Percentiles rank a stretch among this genome's conserved stretches.
phyloP scores from a whole-genome alignment of 2,797 vertebrate genomes.

The Pantherophis vulpinus region DNA sequence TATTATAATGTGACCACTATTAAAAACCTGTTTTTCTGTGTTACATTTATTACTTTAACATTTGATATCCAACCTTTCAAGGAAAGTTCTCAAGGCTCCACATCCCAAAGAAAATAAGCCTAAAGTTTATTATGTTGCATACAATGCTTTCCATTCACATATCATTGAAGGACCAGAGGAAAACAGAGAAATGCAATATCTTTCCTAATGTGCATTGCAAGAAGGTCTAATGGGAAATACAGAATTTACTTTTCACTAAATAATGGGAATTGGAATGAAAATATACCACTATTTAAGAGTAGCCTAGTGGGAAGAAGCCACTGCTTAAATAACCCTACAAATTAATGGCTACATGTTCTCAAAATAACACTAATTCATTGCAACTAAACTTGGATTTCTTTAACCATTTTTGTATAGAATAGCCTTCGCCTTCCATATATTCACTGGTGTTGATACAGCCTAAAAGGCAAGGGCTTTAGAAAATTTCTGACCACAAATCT shows the following conservation, averaged over 20 bases:
- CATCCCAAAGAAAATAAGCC: constrained; percentile 11
- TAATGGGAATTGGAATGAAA: background rate
- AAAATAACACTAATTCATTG: background rate
- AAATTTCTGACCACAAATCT: background rate
- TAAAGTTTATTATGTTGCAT: constrained; percentile 3
- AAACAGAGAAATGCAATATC: background rate
- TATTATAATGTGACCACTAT: background rate
- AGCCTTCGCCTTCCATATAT: background rate
- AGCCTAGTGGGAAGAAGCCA: background rate
- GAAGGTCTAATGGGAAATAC: background rate
- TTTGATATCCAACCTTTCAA: background rate
- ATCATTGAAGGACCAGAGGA: background rate
- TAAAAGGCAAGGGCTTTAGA: background rate
- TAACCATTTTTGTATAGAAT: background rate
- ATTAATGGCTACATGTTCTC: background rate
- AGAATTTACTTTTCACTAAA: constrained; percentile 22
- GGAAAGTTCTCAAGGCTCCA: background rate
- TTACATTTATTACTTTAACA: constrained; percentile 18
- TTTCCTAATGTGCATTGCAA: background rate
- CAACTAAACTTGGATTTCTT: background rate
- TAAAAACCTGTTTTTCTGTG: background rate
- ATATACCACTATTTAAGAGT: background rate
- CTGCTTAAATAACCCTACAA: background rate
- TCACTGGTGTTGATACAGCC: background rate
- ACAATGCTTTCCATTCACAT: constrained; percentile 6